Conservation (phyloP, 2,797 vertebrate genomes). For the Schizothorax lantsangensis region DNA sequence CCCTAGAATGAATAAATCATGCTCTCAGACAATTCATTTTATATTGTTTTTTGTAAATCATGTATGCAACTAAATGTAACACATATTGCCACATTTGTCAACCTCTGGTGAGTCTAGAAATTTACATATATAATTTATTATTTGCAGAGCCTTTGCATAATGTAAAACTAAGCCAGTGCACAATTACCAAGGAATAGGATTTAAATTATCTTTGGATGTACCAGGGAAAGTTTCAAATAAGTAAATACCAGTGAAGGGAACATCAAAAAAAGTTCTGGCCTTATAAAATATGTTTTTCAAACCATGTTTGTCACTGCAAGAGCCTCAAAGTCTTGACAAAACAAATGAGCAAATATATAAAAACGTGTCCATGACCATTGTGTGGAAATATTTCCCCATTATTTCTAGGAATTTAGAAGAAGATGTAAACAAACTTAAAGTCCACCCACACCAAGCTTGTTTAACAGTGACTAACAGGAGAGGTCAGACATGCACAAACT, state of each 20-base stretch:
- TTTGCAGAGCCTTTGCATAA: neutral
- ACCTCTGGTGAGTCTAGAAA: neutral
- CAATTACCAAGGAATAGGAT: neutral
- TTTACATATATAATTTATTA: neutral
- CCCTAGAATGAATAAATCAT: neutral
- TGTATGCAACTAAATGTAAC: neutral
- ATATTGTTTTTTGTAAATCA: neutral
- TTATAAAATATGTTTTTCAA: slow-evolving; percentile 56
- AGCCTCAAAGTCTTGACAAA: slow-evolving; percentile 53
- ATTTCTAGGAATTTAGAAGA: slow-evolving; percentile 48
- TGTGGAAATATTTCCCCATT: slow-evolving; percentile 49
- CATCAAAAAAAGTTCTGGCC: slow-evolving; percentile 26
- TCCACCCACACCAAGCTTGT: slow-evolving; percentile 32
- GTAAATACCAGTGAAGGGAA: slow-evolving; percentile 47
- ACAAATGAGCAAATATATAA: slow-evolving; percentile 55
- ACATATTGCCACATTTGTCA: neutral
- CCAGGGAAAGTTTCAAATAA: slow-evolving; percentile 36
- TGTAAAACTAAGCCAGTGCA: neutral
- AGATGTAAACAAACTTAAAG: slow-evolving; percentile 53
- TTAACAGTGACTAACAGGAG: slow-evolving; percentile 44
- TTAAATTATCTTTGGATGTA: slow-evolving; percentile 6
- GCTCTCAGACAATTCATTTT: neutral
- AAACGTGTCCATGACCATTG: slow-evolving; percentile 45
- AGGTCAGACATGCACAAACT: neutral
- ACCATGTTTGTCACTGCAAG: slow-evolving; percentile 23